Base-by-base conservation (phyloP, 2,888 invertebrate species). In the Anagyrus pseudococci region DNA sequence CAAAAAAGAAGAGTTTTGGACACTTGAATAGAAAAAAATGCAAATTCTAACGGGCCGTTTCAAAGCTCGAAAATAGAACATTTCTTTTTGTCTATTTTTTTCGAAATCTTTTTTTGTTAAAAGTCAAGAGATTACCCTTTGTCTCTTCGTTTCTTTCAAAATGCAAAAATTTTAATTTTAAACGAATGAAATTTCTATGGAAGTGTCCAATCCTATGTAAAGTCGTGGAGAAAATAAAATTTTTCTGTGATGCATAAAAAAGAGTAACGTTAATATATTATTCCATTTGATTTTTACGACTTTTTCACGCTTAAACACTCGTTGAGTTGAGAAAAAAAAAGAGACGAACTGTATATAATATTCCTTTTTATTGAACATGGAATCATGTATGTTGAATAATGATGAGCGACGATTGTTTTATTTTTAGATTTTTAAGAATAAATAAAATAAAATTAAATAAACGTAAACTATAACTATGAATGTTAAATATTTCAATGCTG, bases 401-500 rank as follows among this genome's bases (percentile, higher is more conserved):
- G n/a, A n/a, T n/a, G n/a, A n/a, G n/a, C n/a, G n/a, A n/a, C n/a
- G n/a, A n/a, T n/a, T n/a, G n/a, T n/a, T n/a, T n/a, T n/a, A n/a
- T n/a, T n/a, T n/a, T n/a, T n/a, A n/a, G n/a, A n/a, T n/a, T n/a
- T n/a, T n/a, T n/a, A n/a, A 22, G 15, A 37, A 17, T 22, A 23
- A 40, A 29, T 25, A 49, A 48, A 22, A 40, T 41, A 47, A 33
- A 49, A 52, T 46, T 17, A 26, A 25, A 43, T 55, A 46, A 58
- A 59, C 20, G 23, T 59, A 29, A 56, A 33, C 43, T 22, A 56
- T 22, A 47, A 55, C 29, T 56, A 63, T 64, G 55, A 64, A 59
- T 64, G 63, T 64, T 64, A 40, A 19, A 58, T 58, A 58, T 53
- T 58, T 58, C 41, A 41, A 58, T 46, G 40, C 37, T 49, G 44